phyloP scores from a whole-genome alignment of 2,888 invertebrate species.

The Drosophila setosimentum region DNA sequence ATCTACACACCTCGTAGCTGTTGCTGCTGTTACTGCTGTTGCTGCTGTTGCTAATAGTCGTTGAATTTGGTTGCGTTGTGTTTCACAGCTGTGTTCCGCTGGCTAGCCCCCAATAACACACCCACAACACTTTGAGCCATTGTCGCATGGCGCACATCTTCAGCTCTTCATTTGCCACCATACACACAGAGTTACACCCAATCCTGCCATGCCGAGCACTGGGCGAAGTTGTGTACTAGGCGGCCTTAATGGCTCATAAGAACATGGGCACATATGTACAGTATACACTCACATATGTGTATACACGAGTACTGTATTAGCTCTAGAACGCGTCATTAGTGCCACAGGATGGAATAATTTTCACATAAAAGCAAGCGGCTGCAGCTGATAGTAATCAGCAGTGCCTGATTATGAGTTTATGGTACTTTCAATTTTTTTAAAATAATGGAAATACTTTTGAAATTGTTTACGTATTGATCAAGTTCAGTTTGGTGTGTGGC shows the following conservation, averaged over 20 bases:
- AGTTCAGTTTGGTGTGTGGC: background rate
- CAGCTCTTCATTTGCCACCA: constrained; percentile 51
- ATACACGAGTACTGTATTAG: constrained; percentile 25
- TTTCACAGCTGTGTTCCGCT: constrained; percentile 31
- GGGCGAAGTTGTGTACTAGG: constrained; percentile 33
- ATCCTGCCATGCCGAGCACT: constrained; percentile 37
- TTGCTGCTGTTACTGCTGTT: constrained; percentile 23
- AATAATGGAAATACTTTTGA: constrained; percentile 20
- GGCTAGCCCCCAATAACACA: constrained; percentile 11
- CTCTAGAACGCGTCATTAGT: constrained; percentile 43
- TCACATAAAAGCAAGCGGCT: constrained; percentile 28
- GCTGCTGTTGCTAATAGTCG: constrained; percentile 55
- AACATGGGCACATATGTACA: constrained; percentile 23
- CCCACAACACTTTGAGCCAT: constrained; percentile 30
- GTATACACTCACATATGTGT: background rate
- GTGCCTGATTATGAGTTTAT: constrained; percentile 11
- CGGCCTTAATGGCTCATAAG: constrained; percentile 31
- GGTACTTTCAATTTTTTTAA: constrained; percentile 1
- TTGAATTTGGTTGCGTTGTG: constrained; percentile 43
- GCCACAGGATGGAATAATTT: constrained; percentile 46
- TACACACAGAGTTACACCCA: constrained; percentile 29
- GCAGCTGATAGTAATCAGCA: constrained; percentile 32
- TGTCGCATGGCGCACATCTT: constrained; percentile 55
- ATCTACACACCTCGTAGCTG: constrained; percentile 2
- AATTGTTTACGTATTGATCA: constrained; percentile 6